Evolutionary conservation across 2,888 invertebrate genomes (phyloP), one percentile per base, ranked within the genome.

Genomic region (Atethmia centrago): DNA sequence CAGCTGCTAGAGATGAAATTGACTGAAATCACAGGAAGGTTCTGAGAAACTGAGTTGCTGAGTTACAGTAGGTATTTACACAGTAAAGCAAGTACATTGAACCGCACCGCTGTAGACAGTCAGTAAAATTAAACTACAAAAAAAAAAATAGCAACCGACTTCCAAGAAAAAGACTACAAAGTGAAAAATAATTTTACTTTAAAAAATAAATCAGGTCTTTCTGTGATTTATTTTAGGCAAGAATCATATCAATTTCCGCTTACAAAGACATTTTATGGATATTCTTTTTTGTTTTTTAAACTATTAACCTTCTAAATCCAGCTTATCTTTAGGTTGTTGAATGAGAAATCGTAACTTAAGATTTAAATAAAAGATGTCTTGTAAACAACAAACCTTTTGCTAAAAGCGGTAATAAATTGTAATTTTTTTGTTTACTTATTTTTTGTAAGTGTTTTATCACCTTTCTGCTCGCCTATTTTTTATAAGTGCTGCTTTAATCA

Each of bases 331-430:
- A 91, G 87, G 89, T 89, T 90, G 88, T 91, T 90, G 90, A 88
- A 92, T 90, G 92, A 92, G 90, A 90, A 93, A 93, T 91, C 94
- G 93, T 95, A 95, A 95, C 94, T 95, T 93, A 93, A 93, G 94
- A 92, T 94, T 94, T 93, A 94, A 95, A 94, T 94, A 94, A 95
- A 94, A 94, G 92, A 93, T 90, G 93, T 93, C 94, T 94, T 95
- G 94, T 95, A 94, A 95, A 95, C 94, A 94, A 87, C 94, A 93
- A 95, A 95, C 93, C 94, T 95, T 94, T 94, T 94, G 94, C 94
- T 95, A 95, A 95, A 94, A 94, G 94, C 93, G 90, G 90, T 86
- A 92, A 94, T 95, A 95, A 95, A 95, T 94, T 93, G 89, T 91
- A 88, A 84, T 87, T 89, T 93, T 93, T 90, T 87, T 71, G 77